Conservation (phyloP, 64 coral and sea anemone genomes). For the Astreopora myriophthalma region DNA sequence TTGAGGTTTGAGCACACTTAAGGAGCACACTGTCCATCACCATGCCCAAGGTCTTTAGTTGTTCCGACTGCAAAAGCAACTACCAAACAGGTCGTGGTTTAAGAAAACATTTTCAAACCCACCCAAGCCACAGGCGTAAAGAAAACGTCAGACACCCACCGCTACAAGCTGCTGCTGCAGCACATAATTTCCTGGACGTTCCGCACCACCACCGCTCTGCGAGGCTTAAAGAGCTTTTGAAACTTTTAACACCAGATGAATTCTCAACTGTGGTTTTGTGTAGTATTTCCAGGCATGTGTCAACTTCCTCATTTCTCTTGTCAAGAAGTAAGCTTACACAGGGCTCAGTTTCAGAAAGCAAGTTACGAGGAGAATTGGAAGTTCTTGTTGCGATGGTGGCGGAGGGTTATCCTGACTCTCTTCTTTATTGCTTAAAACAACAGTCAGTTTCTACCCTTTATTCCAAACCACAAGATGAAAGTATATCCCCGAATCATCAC, state of each 20-base stretch:
- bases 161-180: conserved; percentile 14
- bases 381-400: conserved; percentile 8
- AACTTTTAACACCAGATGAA: conserved; percentile 35
- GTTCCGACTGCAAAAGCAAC: background rate
- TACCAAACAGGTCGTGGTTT: conserved; percentile 18
- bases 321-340: conserved; percentile 28
- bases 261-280: conserved; percentile 1
- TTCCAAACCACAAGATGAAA: conserved; percentile 38
- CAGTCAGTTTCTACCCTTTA: conserved; percentile 7
- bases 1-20: background rate
- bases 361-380: conserved; percentile 39
- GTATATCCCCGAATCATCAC: conserved; percentile 1
- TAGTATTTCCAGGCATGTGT: conserved; percentile 13
- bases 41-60: conserved; percentile 10
- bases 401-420: background rate
- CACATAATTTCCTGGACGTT: conserved; percentile 39
- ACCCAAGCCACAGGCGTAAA: conserved; percentile 14
- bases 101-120: conserved; percentile 14
- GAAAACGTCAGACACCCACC: background rate
- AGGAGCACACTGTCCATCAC: background rate
- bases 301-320: conserved; percentile 7
- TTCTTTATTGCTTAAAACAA: background rate
- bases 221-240: conserved; percentile 38
- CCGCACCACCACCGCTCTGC: conserved; percentile 1
- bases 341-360: conserved; percentile 16